Percentiles rank a stretch among this genome's conserved stretches.
These are phyloP conservation scores for Anolis carolinensis DNA, from an alignment of 2,113 vertebrate genomes.

Conservation along the genomic window DNA sequence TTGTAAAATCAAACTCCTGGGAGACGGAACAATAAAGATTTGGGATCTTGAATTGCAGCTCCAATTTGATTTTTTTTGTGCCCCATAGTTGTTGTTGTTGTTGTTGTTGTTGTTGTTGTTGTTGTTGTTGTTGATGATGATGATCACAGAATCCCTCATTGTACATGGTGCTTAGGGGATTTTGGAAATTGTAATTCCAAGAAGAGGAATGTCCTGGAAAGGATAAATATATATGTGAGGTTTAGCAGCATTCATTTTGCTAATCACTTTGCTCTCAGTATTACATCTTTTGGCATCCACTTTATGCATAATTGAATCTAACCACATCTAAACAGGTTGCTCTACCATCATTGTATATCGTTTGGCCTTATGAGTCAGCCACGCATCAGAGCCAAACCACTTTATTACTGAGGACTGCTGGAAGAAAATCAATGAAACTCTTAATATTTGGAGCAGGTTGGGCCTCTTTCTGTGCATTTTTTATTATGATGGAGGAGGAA, in stretches of 20 bases:
- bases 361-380: background rate
- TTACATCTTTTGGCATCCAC: background rate
- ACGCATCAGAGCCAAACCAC: background rate
- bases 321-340: background rate
- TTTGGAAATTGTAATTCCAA: background rate
- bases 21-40: too few relatives aligned
- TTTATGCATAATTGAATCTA: background rate
- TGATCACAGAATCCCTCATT: background rate
- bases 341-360: background rate
- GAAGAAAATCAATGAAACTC: slow-evolving; percentile 51
- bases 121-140: too few relatives aligned
- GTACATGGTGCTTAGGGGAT: background rate
- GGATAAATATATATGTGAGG: background rate
- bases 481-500: slow-evolving; percentile 52
- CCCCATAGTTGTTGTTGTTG: background rate
- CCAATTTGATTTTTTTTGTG: background rate
- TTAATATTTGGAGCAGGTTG: slow-evolving; percentile 56
- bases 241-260: background rate
- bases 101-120: too few relatives aligned
- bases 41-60: background rate
- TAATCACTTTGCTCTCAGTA: background rate
- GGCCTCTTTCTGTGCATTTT: slow-evolving; percentile 34
- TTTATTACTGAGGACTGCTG: slow-evolving; percentile 17
- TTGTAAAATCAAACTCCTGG: too few relatives aligned
- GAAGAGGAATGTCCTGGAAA: background rate